Evolutionary conservation across 2,797 vertebrate species (phyloP).

Genomic region (Sebastes diaconus): DNA sequence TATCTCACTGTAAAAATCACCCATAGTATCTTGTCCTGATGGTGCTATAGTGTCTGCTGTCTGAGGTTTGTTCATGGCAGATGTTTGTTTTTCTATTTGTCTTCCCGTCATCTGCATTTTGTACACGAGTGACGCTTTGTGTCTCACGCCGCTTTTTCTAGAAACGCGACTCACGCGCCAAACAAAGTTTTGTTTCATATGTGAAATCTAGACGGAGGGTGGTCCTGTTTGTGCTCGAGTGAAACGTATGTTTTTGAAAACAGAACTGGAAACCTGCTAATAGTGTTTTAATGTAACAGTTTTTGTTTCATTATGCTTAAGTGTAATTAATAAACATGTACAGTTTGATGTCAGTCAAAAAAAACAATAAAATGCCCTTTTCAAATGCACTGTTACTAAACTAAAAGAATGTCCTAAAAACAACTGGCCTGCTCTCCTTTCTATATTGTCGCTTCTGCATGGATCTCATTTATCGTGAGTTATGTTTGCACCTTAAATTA

Average conservation of each 20-base stretch:
- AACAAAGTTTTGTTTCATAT: constrained; percentile 1
- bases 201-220: constrained; percentile 6
- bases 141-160: constrained; percentile 12
- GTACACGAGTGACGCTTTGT: constrained; percentile 32
- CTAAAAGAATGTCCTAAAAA: constrained; percentile 3
- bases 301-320: constrained; percentile 6
- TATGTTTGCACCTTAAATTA: constrained; percentile 16
- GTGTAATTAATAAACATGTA: constrained; percentile 51
- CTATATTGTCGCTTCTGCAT: neutral
- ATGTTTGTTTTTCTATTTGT: constrained; percentile 48
- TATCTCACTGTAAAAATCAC: constrained; percentile 30
- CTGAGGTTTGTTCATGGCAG: constrained; percentile 29
- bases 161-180: constrained; percentile 3
- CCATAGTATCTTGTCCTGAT: constrained; percentile 30
- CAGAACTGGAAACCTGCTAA: constrained; percentile 22
- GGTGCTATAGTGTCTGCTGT: constrained; percentile 60
- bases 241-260: constrained; percentile 34
- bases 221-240: constrained; percentile 18
- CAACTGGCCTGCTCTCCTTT: constrained; percentile 5
- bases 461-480: constrained; percentile 1
- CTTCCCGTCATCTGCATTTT: constrained; percentile 34
- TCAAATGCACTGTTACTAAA: constrained; percentile 62
- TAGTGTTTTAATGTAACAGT: constrained; percentile 6
- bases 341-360: constrained; percentile 9
- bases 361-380: constrained; percentile 62